Conservation (phyloP, 2,888 invertebrate species). For the Chymomyza procnemis region DNA sequence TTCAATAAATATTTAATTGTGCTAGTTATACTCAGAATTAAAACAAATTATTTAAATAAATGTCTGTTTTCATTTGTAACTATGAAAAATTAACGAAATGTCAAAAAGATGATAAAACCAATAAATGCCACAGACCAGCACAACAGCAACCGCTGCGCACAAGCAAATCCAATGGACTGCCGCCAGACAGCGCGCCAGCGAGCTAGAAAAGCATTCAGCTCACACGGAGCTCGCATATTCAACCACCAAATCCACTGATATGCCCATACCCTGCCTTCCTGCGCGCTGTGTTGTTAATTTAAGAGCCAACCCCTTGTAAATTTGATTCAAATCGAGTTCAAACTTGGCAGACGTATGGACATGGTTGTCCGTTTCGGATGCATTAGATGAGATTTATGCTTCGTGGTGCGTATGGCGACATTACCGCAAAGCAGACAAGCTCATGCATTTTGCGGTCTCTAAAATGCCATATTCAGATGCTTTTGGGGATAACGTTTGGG, state of each 20-base stretch:
- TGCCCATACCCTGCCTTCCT: too few relatives aligned
- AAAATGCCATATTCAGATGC: not conserved
- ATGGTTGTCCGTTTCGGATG: not conserved
- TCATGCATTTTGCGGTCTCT: slow-evolving; percentile 51
- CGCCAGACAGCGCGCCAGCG: slow-evolving; percentile 16
- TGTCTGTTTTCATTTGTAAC: slow-evolving; percentile 64
- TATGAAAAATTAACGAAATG: slow-evolving; percentile 62
- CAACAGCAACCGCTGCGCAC: not conserved
- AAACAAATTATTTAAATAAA: slow-evolving; percentile 32
- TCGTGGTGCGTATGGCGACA: slow-evolving; percentile 55
- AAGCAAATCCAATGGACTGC: not conserved
- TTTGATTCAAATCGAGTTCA: slow-evolving; percentile 32
- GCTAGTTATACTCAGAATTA: slow-evolving; percentile 61
- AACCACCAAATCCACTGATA: slow-evolving; percentile 8
- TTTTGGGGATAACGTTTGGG: not conserved
- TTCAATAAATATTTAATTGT: slow-evolving; percentile 51
- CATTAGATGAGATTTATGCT: slow-evolving; percentile 45
- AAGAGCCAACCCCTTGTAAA: slow-evolving; percentile 45
- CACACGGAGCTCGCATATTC: slow-evolving; percentile 9
- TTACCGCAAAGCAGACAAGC: slow-evolving; percentile 36
- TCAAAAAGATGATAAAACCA: slow-evolving; percentile 61
- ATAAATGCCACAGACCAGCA: slow-evolving; percentile 10
- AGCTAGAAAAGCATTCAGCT: slow-evolving; percentile 5
- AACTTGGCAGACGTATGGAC: not conserved
- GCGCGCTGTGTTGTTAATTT: slow-evolving; percentile 43